phyloP scores from a whole-genome alignment of 2,113 vertebrate species.

The Caloenas nicobarica region DNA sequence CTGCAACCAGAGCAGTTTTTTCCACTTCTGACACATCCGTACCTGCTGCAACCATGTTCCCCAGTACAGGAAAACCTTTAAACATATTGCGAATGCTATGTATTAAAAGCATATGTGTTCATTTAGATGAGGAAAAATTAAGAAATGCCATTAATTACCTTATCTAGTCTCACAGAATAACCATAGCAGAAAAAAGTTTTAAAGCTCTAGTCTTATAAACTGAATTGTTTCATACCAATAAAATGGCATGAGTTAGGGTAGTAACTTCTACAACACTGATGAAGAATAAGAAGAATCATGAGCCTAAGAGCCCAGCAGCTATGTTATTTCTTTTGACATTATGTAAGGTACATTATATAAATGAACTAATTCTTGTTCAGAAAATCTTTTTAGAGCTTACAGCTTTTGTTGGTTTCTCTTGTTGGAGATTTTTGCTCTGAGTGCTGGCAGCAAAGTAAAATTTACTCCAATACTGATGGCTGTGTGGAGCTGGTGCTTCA shows the following conservation, averaged over 20 bases:
- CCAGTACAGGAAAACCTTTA: neutral
- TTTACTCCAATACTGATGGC: slow-evolving; percentile 37
- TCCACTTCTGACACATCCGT: neutral
- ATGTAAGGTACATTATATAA: slow-evolving; percentile 32
- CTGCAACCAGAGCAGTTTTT: neutral
- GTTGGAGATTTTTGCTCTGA: slow-evolving; percentile 38
- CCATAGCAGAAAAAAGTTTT: neutral
- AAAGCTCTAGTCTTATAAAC: neutral
- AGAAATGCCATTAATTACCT: neutral
- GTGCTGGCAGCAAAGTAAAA: slow-evolving; percentile 54
- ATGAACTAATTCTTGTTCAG: slow-evolving; percentile 42
- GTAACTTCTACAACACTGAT: neutral
- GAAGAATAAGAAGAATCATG: neutral
- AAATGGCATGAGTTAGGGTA: neutral
- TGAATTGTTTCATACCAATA: neutral
- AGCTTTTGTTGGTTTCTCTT: slow-evolving; percentile 56
- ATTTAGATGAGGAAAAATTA: neutral
- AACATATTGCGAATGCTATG: neutral
- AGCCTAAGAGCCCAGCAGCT: neutral
- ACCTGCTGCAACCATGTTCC: neutral
- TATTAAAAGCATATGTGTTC: neutral
- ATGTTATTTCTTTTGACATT: slow-evolving; percentile 34
- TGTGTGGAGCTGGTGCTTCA: neutral
- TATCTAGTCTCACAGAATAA: neutral
- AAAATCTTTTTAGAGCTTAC: slow-evolving; percentile 42